phyloP scores from a whole-genome alignment of 2,888 invertebrate genomes.

The Drosophila ustulata region DNA sequence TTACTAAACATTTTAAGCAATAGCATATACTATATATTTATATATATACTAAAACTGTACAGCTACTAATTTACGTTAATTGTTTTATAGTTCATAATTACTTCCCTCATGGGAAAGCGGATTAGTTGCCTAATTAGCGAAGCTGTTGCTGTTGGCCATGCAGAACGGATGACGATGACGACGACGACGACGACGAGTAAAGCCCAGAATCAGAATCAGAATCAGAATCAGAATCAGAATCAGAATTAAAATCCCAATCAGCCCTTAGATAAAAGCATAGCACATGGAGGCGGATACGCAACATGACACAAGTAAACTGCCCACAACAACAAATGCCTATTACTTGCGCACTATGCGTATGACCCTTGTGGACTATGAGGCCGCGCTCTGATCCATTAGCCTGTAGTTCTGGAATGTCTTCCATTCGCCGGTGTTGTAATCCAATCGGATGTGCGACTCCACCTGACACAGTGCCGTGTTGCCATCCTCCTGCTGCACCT shows the following conservation, averaged over 20 bases:
- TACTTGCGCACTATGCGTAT: slow-evolving; percentile 72
- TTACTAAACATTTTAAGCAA: slow-evolving; percentile 67
- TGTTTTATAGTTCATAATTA: slow-evolving; percentile 66
- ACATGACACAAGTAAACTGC: slow-evolving; percentile 17
- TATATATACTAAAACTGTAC: slow-evolving; percentile 75
- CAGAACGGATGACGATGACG: slow-evolving; percentile 40
- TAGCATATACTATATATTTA: slow-evolving; percentile 59
- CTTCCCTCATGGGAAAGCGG: slow-evolving; percentile 44
- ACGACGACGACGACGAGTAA: slow-evolving; percentile 19
- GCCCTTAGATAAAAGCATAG: slow-evolving; percentile 15
- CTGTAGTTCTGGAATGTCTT: slow-evolving; percentile 96
- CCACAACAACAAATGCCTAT: slow-evolving; percentile 28
- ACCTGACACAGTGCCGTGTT: slow-evolving; percentile 87
- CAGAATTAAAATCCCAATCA: slow-evolving; percentile 9
- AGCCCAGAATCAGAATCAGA: slow-evolving; percentile 17
- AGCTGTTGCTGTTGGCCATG: slow-evolving; percentile 40
- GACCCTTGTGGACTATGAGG: slow-evolving; percentile 75
- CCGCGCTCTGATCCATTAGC: slow-evolving; percentile 87
- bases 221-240: slow-evolving; percentile 3
- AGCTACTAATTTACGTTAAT: slow-evolving; percentile 77
- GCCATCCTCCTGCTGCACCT: slow-evolving; percentile 94
- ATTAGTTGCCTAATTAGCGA: slow-evolving; percentile 63
- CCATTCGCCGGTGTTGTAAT: slow-evolving; percentile 99
- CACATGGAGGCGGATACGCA: slow-evolving; percentile 48
- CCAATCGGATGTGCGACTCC: slow-evolving; percentile 99